These are phyloP conservation scores for Tinamus guttatus DNA, from an alignment of 2,113 vertebrate genomes.

Conservation along the genomic window DNA sequence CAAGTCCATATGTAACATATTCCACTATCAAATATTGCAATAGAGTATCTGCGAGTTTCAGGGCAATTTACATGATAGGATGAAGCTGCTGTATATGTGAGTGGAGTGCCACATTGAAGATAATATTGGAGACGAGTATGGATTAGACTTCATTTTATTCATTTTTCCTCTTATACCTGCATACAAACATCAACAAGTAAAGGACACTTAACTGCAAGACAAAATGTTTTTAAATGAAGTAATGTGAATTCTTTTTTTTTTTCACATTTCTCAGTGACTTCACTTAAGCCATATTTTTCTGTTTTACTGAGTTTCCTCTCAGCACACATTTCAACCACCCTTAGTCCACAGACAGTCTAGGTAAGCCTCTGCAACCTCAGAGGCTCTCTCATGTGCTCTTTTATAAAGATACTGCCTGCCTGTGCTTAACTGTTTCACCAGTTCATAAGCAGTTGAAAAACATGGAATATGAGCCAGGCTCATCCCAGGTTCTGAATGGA, in stretches of 20 bases:
- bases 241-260: not conserved
- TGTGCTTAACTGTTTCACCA: not conserved
- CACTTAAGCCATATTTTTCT: not conserved
- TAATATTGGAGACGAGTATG: not conserved
- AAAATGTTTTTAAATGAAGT: not conserved
- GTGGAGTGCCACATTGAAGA: not conserved
- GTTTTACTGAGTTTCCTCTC: not conserved
- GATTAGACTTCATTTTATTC: not conserved
- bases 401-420: not conserved
- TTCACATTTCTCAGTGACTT: not conserved
- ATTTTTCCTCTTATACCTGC: not conserved
- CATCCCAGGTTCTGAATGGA: not conserved
- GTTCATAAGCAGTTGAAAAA: not conserved
- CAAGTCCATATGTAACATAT: not conserved
- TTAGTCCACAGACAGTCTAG: not conserved
- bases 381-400: not conserved
- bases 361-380: not conserved
- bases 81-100: not conserved
- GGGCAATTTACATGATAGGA: not conserved
- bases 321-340: fast-evolving
- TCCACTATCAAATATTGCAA: not conserved
- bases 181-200: not conserved
- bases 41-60: not conserved
- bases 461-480: not conserved
- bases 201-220: not conserved